phyloP scores from a whole-genome alignment of 2,797 vertebrate species.

The Apodemus agrarius region DNA sequence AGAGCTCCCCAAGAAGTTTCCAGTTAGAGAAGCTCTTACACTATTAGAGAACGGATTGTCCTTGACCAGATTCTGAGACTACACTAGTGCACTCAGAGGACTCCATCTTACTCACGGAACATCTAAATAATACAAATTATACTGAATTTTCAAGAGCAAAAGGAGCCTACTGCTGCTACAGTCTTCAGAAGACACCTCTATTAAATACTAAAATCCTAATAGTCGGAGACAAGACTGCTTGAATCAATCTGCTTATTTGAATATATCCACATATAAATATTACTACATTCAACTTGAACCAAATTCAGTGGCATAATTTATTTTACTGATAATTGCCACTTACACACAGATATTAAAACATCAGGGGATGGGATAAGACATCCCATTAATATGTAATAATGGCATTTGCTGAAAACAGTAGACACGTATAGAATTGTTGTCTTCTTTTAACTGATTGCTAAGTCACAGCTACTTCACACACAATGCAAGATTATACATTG shows the following conservation, averaged over 20 bases:
- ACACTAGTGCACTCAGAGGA: slow-evolving; percentile 43
- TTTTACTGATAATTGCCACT: slow-evolving; percentile 61
- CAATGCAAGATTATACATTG: slow-evolving; percentile 72
- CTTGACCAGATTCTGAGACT: slow-evolving; percentile 55
- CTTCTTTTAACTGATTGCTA: slow-evolving; percentile 74
- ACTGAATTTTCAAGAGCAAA: slow-evolving; percentile 73
- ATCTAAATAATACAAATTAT: slow-evolving; percentile 53
- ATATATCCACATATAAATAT: slow-evolving; percentile 52
- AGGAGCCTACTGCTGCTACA: slow-evolving; percentile 64
- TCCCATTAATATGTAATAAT: slow-evolving; percentile 53
- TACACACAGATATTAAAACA: slow-evolving; percentile 60
- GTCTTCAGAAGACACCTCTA: slow-evolving; percentile 70
- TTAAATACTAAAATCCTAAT: slow-evolving; percentile 62
- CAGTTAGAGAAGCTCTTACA: slow-evolving; percentile 13
- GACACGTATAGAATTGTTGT: slow-evolving; percentile 49
- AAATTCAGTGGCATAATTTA: slow-evolving; percentile 65
- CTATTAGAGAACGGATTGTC: slow-evolving; percentile 47
- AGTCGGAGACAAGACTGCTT: slow-evolving; percentile 65
- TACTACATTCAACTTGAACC: slow-evolving; percentile 58
- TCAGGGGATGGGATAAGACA: slow-evolving; percentile 42
- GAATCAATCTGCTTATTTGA: slow-evolving; percentile 65
- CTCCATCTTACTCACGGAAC: slow-evolving; percentile 41
- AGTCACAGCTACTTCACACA: slow-evolving; percentile 75
- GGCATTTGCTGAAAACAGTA: slow-evolving; percentile 65
- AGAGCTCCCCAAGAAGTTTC: slow-evolving; percentile 31